phyloP scores from a whole-genome alignment of 2,113 vertebrate genomes.

The Amblyornis subalaris region DNA sequence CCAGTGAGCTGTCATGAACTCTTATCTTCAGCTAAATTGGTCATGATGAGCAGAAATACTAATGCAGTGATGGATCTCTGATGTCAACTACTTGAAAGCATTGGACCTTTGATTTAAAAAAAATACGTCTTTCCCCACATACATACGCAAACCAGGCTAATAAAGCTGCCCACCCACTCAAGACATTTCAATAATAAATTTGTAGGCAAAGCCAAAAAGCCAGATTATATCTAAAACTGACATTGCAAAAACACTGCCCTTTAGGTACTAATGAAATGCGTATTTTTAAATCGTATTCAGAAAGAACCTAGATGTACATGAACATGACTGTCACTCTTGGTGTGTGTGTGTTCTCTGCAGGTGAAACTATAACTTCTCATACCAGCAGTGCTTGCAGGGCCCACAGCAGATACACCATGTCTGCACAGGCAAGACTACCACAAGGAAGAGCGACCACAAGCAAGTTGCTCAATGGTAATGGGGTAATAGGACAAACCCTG shows the following conservation, averaged over 20 bases:
- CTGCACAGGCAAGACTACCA: background rate
- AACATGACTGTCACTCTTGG: fast-evolving
- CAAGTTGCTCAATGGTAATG: background rate
- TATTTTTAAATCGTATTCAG: background rate
- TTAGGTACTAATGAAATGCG: background rate
- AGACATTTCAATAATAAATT: background rate
- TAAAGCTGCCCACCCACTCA: background rate
- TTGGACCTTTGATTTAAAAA: background rate
- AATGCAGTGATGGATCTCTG: background rate
- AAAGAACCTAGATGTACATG: background rate
- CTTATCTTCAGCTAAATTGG: background rate
- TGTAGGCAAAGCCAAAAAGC: background rate
- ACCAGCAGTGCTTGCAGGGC: fast-evolving
- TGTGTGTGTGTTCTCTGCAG: fast-evolving
- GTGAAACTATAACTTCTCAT: background rate
- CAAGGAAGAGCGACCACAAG: background rate
- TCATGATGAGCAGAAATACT: background rate
- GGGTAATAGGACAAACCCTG: background rate
- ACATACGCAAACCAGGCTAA: background rate
- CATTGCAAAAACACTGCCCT: background rate
- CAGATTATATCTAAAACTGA: background rate
- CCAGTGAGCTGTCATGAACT: background rate
- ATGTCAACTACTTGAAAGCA: background rate
- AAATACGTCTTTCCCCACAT: background rate
- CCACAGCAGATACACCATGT: background rate